Evolutionary conservation across 2,797 vertebrate species (phyloP).

Genomic region (Tiaroga cobitis): DNA sequence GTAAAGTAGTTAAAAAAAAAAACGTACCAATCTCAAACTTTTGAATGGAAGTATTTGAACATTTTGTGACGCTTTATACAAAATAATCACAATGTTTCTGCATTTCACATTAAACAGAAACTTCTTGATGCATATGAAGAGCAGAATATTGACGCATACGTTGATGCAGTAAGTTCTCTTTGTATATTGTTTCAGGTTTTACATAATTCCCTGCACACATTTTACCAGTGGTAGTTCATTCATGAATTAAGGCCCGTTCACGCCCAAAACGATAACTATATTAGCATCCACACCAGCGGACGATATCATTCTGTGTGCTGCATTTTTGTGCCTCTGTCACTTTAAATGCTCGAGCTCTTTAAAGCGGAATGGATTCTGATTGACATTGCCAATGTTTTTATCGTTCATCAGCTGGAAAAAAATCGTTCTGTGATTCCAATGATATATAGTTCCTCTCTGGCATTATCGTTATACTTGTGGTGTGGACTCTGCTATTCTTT

Average conservation of each 20-base stretch:
- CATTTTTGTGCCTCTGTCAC: not conserved
- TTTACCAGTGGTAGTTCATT: not conserved
- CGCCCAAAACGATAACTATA: not conserved
- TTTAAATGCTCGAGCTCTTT: not conserved
- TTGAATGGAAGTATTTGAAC: not conserved
- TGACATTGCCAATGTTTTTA: not conserved
- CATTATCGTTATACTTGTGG: not conserved
- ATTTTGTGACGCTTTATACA: not conserved
- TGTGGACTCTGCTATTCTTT: not conserved
- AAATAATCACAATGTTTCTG: not conserved
- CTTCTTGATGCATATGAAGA: slow-evolving; percentile 81
- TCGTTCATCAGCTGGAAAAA: not conserved
- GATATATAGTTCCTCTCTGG: no score
- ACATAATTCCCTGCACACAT: not conserved
- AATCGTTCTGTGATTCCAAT: no score
- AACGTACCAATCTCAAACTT: not conserved
- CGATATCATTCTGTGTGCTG: not conserved
- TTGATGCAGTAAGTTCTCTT: slow-evolving; percentile 76
- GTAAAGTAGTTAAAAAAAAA: not conserved
- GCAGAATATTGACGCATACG: slow-evolving; percentile 79
- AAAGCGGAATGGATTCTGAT: not conserved
- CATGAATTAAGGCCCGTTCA: not conserved
- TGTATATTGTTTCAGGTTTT: slow-evolving; percentile 3
- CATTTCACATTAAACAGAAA: slow-evolving; percentile 70
- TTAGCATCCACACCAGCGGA: not conserved